phyloP scores from a whole-genome alignment of 2,113 vertebrate genomes.

The Hiodon tergisus region DNA sequence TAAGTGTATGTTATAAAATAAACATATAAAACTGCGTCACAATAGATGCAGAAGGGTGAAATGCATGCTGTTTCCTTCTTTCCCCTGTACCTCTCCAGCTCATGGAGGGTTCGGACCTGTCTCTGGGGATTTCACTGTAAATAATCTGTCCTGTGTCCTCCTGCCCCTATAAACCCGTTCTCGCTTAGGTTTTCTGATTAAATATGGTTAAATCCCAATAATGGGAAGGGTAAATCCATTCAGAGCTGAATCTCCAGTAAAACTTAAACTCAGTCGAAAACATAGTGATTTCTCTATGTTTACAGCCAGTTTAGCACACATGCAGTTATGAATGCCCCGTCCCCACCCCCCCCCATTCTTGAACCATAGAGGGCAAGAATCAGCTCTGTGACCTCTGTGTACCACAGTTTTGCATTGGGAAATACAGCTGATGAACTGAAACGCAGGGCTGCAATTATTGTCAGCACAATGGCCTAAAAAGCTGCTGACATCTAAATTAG shows the following conservation, averaged over 20 bases:
- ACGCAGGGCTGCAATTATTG: slow-evolving; percentile 81
- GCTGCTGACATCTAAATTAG: slow-evolving; percentile 90
- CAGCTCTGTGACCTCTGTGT: slow-evolving; percentile 59
- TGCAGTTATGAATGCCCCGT: background rate
- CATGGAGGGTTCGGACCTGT: background rate
- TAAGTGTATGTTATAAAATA: background rate
- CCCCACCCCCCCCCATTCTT: background rate
- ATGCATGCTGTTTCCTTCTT: too few relatives aligned
- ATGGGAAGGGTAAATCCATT: slow-evolving; percentile 13
- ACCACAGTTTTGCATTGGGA: slow-evolving; percentile 61
- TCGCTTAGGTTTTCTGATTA: slow-evolving; percentile 2
- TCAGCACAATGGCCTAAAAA: slow-evolving; percentile 91
- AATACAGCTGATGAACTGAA: slow-evolving; percentile 89
- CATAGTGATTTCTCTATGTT: background rate
- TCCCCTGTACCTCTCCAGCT: too few relatives aligned
- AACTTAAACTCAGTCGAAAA: background rate
- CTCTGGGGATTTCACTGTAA: background rate
- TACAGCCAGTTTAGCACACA: background rate
- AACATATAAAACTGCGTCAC: background rate
- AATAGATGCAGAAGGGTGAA: too few relatives aligned
- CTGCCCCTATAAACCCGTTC: background rate
- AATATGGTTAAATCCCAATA: background rate
- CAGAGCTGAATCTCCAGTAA: slow-evolving; percentile 11
- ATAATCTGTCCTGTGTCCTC: background rate
- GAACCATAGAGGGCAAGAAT: slow-evolving; percentile 62